These are phyloP conservation scores for Luscinia megarhynchos DNA, from an alignment of 2,797 vertebrate genomes.

Conservation along the genomic window DNA sequence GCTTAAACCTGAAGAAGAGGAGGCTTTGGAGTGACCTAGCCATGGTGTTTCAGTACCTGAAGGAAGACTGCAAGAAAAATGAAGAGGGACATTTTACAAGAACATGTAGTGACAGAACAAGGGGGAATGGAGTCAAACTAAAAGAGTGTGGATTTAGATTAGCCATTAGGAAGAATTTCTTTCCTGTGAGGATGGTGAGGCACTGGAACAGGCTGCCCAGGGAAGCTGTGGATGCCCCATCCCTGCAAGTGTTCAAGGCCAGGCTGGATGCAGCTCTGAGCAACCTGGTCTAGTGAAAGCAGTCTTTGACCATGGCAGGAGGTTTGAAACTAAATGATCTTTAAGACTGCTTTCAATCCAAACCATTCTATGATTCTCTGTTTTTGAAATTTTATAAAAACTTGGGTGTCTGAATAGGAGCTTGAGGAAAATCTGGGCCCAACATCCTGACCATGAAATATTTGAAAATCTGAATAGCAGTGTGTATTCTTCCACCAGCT, in stretches of 20 bases:
- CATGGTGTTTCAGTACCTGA: neutral
- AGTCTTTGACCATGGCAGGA: neutral
- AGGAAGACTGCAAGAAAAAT: neutral
- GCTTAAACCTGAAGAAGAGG: neutral
- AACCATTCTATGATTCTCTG: neutral
- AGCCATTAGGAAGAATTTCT: neutral
- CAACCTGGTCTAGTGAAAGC: neutral
- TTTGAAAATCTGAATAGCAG: neutral
- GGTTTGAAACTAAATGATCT: neutral
- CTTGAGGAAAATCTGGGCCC: neutral
- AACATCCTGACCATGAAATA: neutral
- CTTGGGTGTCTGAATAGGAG: neutral
- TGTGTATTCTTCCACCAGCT: neutral
- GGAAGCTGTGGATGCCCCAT: neutral
- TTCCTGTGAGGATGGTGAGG: neutral
- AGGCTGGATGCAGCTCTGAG: neutral
- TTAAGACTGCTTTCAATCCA: neutral
- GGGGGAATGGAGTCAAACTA: neutral
- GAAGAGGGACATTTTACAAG: neutral
- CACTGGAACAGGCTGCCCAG: neutral
- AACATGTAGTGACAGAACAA: neutral
- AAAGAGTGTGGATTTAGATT: neutral
- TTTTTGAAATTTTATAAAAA: neutral
- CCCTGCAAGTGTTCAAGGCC: neutral
- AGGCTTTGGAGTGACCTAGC: neutral